Evolutionary conservation across 1,140 invertebrate genomes (phyloP).

Genomic region (Melitaea cinxia): DNA sequence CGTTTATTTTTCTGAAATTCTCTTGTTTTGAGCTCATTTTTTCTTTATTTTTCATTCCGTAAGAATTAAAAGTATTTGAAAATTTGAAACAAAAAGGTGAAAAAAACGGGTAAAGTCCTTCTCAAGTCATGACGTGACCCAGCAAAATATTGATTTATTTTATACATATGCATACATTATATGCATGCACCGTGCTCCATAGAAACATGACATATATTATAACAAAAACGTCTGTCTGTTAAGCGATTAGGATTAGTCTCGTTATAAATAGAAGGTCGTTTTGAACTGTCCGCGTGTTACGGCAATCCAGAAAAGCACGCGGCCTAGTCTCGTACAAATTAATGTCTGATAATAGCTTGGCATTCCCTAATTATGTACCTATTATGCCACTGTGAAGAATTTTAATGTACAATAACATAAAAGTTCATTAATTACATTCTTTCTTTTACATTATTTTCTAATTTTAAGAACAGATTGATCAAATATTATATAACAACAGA

Average conservation of each 20-base stretch:
- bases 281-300: background rate
- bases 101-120: too few relatives aligned
- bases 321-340: slow-evolving; percentile 15
- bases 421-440: background rate
- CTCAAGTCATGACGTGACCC: too few relatives aligned
- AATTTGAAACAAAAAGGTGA: too few relatives aligned
- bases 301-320: slow-evolving; percentile 2
- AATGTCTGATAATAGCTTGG: slow-evolving; percentile 16
- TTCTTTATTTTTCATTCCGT: too few relatives aligned
- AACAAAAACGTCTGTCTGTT: background rate
- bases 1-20: too few relatives aligned
- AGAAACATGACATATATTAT: background rate
- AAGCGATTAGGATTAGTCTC: slow-evolving; percentile 6
- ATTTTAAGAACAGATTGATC: too few relatives aligned
- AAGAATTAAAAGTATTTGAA: too few relatives aligned
- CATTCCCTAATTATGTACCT: slow-evolving; percentile 20
- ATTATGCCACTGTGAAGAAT: slow-evolving; percentile 7
- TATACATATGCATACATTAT: too few relatives aligned
- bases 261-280: slow-evolving; percentile 6
- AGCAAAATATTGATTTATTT: too few relatives aligned
- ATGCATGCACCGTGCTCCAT: background rate
- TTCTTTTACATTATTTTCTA: too few relatives aligned
- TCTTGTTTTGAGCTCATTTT: too few relatives aligned
- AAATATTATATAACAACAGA: background rate
- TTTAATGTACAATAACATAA: slow-evolving; percentile 14